These are phyloP conservation scores for Actenoides lindsayi DNA, from an alignment of 2,113 vertebrate species.

Conservation along the genomic window DNA sequence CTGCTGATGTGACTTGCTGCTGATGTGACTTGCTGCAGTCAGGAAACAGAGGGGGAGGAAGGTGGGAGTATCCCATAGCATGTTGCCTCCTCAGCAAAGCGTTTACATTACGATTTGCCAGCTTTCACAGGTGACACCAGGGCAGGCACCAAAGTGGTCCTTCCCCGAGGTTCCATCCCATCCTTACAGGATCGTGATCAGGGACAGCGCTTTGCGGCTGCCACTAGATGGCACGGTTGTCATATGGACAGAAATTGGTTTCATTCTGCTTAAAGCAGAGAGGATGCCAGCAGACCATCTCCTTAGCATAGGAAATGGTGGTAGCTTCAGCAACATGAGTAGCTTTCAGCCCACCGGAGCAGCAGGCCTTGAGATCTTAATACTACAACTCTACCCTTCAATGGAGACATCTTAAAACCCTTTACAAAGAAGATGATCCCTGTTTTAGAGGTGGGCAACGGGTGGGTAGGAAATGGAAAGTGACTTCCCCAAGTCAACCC, in stretches of 20 bases:
- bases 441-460: neutral
- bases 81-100: neutral
- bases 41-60: neutral
- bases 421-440: neutral
- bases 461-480: fast-evolving
- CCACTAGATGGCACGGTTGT: conserved; percentile 56
- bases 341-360: fast-evolving
- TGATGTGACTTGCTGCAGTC: neutral
- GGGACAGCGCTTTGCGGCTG: neutral
- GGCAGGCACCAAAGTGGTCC: neutral
- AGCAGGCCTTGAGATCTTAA: neutral
- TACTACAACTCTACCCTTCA: neutral
- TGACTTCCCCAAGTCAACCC: neutral
- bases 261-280: neutral
- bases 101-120: neutral
- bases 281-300: neutral
- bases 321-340: neutral
- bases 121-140: neutral
- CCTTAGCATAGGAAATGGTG: neutral
- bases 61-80: neutral
- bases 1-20: neutral
- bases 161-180: neutral
- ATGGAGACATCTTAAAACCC: neutral
- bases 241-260: neutral
- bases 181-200: neutral